Conservation (phyloP, 2,113 vertebrate genomes). For the Promerops cafer region DNA sequence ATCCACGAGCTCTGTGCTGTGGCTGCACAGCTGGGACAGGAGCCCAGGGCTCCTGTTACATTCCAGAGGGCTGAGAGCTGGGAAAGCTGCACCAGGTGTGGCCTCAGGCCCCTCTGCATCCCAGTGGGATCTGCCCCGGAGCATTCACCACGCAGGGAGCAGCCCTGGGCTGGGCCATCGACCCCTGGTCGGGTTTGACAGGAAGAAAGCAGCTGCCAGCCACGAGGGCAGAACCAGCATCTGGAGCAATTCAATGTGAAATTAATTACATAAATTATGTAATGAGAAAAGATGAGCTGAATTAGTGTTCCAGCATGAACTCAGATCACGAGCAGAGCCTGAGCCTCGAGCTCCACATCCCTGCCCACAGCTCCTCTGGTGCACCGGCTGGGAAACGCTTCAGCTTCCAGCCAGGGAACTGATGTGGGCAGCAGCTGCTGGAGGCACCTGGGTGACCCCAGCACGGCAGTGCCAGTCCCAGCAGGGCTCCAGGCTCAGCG, state of each 20-base stretch:
- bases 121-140: neutral
- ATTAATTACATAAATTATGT: conserved; percentile 20
- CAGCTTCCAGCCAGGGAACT: neutral
- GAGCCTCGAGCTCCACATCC: neutral
- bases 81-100: accelerated
- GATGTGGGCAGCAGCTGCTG: neutral
- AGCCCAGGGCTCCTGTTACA: neutral
- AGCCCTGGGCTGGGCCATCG: accelerated
- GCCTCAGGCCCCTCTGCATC: neutral
- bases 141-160: accelerated
- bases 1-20: accelerated
- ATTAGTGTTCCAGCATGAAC: neutral
- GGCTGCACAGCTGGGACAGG: neutral
- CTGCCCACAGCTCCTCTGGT: neutral
- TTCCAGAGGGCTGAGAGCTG: neutral
- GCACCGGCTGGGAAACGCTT: neutral
- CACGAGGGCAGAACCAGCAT: neutral
- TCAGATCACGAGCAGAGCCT: neutral
- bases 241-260: neutral
- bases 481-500: neutral
- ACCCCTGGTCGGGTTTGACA: neutral
- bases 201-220: neutral
- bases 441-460: neutral
- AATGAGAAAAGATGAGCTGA: conserved; percentile 21
- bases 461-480: neutral